Evolutionary conservation across 2,113 vertebrate genomes (phyloP), one percentile per base, ranked within the genome.

Genomic region (Ptilonorhynchus violaceus): DNA sequence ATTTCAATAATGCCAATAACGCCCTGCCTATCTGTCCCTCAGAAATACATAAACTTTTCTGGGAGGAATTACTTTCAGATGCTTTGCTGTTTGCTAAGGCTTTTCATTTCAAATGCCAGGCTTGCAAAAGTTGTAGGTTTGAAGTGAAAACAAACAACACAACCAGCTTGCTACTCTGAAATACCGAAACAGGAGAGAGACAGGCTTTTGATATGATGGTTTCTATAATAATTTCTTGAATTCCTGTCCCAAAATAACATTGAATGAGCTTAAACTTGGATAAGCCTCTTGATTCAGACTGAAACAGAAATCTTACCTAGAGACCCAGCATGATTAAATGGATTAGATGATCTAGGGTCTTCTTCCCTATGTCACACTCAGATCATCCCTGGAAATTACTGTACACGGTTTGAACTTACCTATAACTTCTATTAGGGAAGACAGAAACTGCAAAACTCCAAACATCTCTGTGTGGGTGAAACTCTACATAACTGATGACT

Each of bases 221-320:
- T 91, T 81, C 46, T 55, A 60, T 52, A 79, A 56, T 41, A 64
- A 55, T 10, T 23, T 33, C 42, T 50, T 79, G 19, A 52, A 69
- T 80, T 88, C 76, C 92, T 77, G 53, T 79, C 78, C 64, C 64
- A 64, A 79, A 89, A 18, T 81, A 70, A 50, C 58, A 73, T 1
- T 62, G 56, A 69, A 66, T 49, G 46, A 69, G 47, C 67, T 94
- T 79, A n/a, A 73, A 70, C 49, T 56, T 85, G 33, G 83, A 78
- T 76, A 93, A 76, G 49, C 73, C 69, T 93, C 67, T 83, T 76
- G 58, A 80, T 78, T 92, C 20, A 59, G 70, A 75, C 33, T 64
- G 58, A 85, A 86, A 93, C 70, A 91, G 60, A 82, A 92, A 83
- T 87, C 67, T 95, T 88, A 82, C 37, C 63, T 89, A 91, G 72